Evolutionary conservation across 2,888 invertebrate species (phyloP).

Genomic region (Mimas tiliae): DNA sequence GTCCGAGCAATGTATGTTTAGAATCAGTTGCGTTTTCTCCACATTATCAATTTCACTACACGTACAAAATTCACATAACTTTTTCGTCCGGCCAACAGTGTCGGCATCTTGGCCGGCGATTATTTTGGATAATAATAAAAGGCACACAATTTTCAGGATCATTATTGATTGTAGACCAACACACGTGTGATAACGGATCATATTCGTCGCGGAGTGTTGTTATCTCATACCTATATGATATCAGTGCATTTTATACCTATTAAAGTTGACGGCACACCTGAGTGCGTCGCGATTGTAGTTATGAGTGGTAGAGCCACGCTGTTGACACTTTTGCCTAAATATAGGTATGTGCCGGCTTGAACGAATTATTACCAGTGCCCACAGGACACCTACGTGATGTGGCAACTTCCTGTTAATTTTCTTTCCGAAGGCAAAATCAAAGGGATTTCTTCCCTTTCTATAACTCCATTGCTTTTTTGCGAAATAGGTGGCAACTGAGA

Average conservation of each 20-base stretch:
- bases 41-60: constrained; percentile 77
- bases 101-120: not conserved
- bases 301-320: too few species aligned
- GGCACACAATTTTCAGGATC: not conserved
- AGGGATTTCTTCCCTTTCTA: too few species aligned
- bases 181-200: not conserved
- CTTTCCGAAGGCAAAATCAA: too few species aligned
- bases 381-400: too few species aligned
- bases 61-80: constrained; percentile 73
- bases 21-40: constrained; percentile 70
- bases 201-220: constrained; percentile 1
- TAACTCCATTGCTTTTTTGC: too few species aligned
- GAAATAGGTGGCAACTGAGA: too few species aligned
- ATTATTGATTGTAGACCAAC: not conserved
- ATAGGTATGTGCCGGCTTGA: too few species aligned
- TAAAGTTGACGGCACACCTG: not conserved
- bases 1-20: constrained; percentile 74
- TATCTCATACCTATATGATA: not conserved
- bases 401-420: too few species aligned
- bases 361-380: too few species aligned
- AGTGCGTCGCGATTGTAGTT: not conserved
- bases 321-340: too few species aligned
- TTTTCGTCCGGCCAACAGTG: constrained; percentile 46
- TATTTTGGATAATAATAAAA: not conserved
- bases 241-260: not conserved